These are phyloP conservation scores for Podotricha telesiphe DNA, from an alignment of 2,888 invertebrate genomes.

Conservation along the genomic window DNA sequence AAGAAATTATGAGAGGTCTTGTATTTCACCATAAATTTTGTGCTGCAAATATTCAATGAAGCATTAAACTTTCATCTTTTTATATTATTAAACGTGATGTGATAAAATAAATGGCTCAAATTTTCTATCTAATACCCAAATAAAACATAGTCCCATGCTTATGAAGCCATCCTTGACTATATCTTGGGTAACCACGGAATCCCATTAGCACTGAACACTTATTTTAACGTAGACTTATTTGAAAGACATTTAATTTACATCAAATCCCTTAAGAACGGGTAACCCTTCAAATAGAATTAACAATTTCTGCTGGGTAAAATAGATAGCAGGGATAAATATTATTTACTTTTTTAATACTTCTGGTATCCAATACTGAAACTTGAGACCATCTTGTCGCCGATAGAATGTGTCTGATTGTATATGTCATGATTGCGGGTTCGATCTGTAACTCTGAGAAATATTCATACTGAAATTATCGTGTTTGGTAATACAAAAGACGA, in stretches of 20 bases:
- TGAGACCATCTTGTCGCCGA: no score
- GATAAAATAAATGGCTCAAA: neutral
- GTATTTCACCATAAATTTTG: no score
- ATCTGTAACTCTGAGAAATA: no score
- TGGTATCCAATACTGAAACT: neutral
- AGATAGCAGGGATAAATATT: slow-evolving; percentile 1
- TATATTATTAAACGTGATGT: neutral
- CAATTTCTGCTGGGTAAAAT: slow-evolving; percentile 21
- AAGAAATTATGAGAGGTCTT: no score
- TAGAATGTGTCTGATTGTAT: no score
- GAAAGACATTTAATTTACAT: slow-evolving; percentile 40
- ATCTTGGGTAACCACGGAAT: slow-evolving; percentile 29
- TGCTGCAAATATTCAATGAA: no score
- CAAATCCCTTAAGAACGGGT: slow-evolving; percentile 36
- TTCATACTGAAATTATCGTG: no score
- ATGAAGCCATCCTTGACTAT: slow-evolving; percentile 12
- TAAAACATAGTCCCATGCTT: neutral
- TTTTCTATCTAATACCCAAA: neutral
- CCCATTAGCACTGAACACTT: slow-evolving; percentile 30
- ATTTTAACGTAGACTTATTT: slow-evolving; percentile 36
- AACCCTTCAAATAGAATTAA: slow-evolving; percentile 34
- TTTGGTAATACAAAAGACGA: no score
- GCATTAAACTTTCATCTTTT: no score
- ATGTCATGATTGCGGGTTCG: no score
- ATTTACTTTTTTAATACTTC: neutral